Conservation (phyloP, 2,113 vertebrate species). For the Lasiurus cinereus region DNA sequence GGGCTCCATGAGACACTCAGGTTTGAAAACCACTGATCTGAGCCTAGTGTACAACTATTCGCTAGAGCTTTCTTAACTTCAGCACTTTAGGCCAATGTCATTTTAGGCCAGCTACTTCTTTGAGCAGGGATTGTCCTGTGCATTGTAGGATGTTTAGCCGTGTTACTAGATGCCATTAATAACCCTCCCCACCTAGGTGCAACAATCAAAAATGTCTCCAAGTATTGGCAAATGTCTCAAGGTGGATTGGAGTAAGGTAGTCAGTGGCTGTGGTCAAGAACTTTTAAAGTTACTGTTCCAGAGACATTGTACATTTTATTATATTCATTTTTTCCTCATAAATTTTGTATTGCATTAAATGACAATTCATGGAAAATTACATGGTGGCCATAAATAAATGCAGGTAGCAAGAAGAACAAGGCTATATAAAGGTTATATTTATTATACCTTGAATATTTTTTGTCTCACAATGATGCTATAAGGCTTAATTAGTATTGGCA, state of each 20-base stretch:
- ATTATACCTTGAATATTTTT: constrained; percentile 8
- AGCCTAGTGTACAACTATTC: neutral
- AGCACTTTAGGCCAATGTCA: neutral
- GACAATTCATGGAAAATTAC: neutral
- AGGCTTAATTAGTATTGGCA: constrained; percentile 10
- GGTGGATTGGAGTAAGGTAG: neutral
- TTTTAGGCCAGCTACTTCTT: neutral
- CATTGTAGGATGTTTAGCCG: neutral
- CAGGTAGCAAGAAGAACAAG: neutral
- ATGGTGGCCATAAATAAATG: neutral
- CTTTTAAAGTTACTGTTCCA: constrained; percentile 30
- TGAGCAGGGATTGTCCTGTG: neutral
- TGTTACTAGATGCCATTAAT: neutral
- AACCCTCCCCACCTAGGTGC: neutral
- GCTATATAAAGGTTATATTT: constrained; percentile 2
- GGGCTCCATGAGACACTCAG: neutral
- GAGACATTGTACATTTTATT: constrained; percentile 37
- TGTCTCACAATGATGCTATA: constrained; percentile 1
- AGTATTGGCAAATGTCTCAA: neutral
- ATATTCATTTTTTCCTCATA: constrained; percentile 15
- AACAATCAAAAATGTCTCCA: neutral
- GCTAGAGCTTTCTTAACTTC: neutral
- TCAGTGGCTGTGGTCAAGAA: neutral
- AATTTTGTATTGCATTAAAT: constrained; percentile 7
- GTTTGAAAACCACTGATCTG: neutral